Evolutionary conservation across 2,797 vertebrate species (phyloP), one percentile per base, ranked within the genome.

Genomic region (Jordanella pulchra): DNA sequence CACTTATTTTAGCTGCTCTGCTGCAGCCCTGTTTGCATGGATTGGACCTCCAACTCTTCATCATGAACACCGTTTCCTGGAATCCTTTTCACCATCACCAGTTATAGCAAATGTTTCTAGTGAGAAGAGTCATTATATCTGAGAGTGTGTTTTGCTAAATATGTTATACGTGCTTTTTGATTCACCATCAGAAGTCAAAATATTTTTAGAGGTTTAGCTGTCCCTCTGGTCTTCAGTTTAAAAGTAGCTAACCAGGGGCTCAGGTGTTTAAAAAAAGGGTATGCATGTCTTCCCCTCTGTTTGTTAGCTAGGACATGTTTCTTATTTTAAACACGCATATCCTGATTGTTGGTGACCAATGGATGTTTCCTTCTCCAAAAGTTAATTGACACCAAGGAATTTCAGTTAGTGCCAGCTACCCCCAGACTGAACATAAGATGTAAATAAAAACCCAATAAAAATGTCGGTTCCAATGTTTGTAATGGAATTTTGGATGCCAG

Each of bases 1-100:
- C 95, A 95, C 94, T 94, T 95, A 94, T 73, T 81, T 81, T 30
- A 81, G 86, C 89, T 86, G 83, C 87, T 81, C 56, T 12, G 69
- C 82, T 77, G 83, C 82, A 4, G 84, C 86, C n/a, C 69, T 55
- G n/a, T 72, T 79, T 76, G 85, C 82, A 87, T 79, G 81, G 76
- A 90, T 66, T 53, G 18, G 85, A 67, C 73, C 84, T 67, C 61
- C 73, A 84, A 77, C 47, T 69, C 78, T 55, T 83, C 81, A 86
- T 67, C 71, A 48, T 45, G 55, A 84, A 78, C 89, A 79, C 77
- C 69, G 35, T 32, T 55, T 65, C 79, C 47, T 63, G 54, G 60
- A 63, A 51, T 65, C 60, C 17, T 72, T 28, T 23, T 64, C 67
- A 71, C 71, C 30, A 55, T 78, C 56, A 81, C 66, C 39, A 69